Percentiles rank a stretch among this genome's conserved stretches.
phyloP scores from a whole-genome alignment of 2,888 invertebrate genomes.

The Tanypteryx hageni region DNA sequence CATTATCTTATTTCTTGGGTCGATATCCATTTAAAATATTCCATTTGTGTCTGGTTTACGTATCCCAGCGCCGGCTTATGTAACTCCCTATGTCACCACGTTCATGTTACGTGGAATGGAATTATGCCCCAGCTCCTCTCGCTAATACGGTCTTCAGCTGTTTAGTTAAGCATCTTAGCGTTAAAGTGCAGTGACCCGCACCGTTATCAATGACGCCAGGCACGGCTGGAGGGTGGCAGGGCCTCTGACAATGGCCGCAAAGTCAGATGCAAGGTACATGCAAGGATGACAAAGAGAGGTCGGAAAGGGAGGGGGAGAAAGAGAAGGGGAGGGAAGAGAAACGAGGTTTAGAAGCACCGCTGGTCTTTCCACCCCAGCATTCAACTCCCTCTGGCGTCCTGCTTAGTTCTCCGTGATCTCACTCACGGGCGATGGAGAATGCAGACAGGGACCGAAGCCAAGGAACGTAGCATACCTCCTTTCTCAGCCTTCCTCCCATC shows the following conservation, averaged over 20 bases:
- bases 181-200: neutral
- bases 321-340: neutral
- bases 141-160: neutral
- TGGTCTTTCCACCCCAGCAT: neutral
- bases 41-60: neutral
- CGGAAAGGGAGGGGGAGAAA: neutral
- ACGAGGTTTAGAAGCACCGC: neutral
- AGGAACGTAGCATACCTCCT: neutral
- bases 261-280: conserved; percentile 13
- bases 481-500: neutral
- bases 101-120: neutral
- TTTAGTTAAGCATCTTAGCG: neutral
- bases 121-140: neutral
- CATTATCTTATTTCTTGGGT: no score
- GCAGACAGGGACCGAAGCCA: neutral
- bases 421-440: neutral
- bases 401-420: neutral
- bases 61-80: neutral
- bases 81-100: neutral
- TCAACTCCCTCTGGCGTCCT: neutral
- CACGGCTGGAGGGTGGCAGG: conserved; percentile 4
- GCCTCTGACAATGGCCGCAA: neutral
- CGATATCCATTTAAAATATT: neutral
- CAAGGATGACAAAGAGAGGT: neutral
- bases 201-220: neutral